Conservation (phyloP, 2,888 invertebrate genomes). For the Cynaeus angustus region DNA sequence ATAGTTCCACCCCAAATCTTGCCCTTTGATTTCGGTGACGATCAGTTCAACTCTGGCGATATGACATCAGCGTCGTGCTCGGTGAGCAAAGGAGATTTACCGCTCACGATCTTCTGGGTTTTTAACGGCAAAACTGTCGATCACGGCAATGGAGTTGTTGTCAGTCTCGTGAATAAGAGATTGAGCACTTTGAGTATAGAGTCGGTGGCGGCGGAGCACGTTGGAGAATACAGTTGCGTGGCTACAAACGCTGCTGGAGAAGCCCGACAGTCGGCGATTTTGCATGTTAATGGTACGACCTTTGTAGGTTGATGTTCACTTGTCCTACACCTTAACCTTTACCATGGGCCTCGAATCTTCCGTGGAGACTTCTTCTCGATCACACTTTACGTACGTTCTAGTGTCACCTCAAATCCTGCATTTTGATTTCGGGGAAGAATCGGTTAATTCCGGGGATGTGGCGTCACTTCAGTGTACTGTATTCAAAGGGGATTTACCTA, state of each 20-base stretch:
- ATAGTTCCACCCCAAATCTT: conserved; percentile 72
- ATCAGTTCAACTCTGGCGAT: conserved; percentile 80
- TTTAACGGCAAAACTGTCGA: conserved; percentile 72
- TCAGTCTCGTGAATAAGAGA: conserved; percentile 70
- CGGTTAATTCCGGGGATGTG: conserved; percentile 67
- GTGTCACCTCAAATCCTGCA: conserved; percentile 74
- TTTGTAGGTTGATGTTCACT: background rate
- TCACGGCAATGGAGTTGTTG: conserved; percentile 59
- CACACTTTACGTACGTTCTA: conserved; percentile 33
- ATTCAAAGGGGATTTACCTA: conserved; percentile 84
- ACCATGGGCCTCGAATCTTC: conserved; percentile 71
- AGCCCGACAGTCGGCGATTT: conserved; percentile 76
- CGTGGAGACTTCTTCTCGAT: conserved; percentile 70
- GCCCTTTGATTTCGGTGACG: conserved; percentile 77
- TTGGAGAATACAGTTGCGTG: conserved; percentile 74
- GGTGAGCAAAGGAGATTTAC: conserved; percentile 80
- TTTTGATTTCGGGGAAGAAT: conserved; percentile 73
- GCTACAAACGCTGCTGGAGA: conserved; percentile 76
- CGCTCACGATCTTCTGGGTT: conserved; percentile 77
- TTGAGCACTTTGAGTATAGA: conserved; percentile 74
- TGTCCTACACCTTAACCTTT: background rate
- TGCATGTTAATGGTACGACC: conserved; percentile 78
- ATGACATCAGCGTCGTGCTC: conserved; percentile 81
- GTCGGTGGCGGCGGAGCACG: conserved; percentile 72
- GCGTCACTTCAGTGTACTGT: conserved; percentile 75